Conservation (phyloP, 2,113 vertebrate species). For the Pachypanchax playfairii region DNA sequence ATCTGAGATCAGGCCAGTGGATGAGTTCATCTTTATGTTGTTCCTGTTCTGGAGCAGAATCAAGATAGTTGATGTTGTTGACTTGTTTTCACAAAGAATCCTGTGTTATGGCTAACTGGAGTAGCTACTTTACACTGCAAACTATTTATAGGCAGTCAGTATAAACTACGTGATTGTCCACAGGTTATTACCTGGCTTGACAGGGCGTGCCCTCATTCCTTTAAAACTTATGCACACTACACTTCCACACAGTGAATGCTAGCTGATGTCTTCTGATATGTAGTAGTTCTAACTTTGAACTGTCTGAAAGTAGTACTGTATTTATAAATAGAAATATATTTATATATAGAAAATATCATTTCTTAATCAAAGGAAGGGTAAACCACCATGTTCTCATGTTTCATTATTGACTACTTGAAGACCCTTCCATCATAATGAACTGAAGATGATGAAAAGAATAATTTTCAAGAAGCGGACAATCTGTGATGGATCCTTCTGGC, state of each 20-base stretch:
- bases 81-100: background rate
- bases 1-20: background rate
- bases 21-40: background rate
- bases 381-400: slow-evolving; percentile 11
- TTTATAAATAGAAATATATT: no score
- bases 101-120: background rate
- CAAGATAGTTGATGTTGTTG: no score
- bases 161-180: background rate
- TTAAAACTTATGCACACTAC: background rate
- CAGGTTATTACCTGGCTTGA: background rate
- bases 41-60: background rate
- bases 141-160: background rate
- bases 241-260: slow-evolving; percentile 1
- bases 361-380: slow-evolving; percentile 8
- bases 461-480: slow-evolving; percentile 8
- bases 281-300: background rate
- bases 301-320: slow-evolving; percentile 16
- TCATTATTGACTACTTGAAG: slow-evolving; percentile 35
- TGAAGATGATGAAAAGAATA: slow-evolving; percentile 30
- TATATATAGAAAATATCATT: slow-evolving; percentile 5
- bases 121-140: background rate
- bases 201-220: background rate
- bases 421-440: background rate
- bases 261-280: slow-evolving; percentile 15
- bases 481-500: background rate